These are phyloP conservation scores for Zophobas atratus DNA, from an alignment of 1,140 invertebrate genomes.

Conservation along the genomic window DNA sequence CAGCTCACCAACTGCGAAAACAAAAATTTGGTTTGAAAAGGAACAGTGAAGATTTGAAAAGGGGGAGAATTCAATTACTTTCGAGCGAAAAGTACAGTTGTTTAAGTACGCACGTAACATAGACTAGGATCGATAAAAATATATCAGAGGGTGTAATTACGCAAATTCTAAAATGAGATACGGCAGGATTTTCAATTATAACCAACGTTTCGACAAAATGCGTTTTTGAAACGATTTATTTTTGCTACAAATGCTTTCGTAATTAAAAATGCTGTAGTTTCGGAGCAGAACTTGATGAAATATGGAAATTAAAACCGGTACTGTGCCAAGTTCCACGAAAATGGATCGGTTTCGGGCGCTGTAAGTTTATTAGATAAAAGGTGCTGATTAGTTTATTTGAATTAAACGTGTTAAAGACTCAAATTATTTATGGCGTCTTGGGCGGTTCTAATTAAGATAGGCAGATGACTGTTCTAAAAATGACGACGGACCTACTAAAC, in stretches of 20 bases:
- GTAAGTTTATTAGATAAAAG: neutral
- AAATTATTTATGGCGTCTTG: constrained; percentile 29
- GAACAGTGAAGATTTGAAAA: constrained; percentile 1
- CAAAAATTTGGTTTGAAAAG: neutral
- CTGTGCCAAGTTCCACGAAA: constrained; percentile 17
- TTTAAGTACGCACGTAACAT: constrained; percentile 23
- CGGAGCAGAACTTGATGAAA: constrained; percentile 7
- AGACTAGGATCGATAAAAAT: constrained; percentile 25
- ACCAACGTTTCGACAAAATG: constrained; percentile 7
- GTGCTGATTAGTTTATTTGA: neutral
- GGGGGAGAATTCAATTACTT: constrained; percentile 12
- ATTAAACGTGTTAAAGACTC: constrained; percentile 23
- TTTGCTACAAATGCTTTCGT: constrained; percentile 1
- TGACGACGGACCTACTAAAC: neutral
- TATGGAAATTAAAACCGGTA: constrained; percentile 30
- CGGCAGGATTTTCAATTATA: constrained; percentile 31
- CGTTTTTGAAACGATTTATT: constrained; percentile 24
- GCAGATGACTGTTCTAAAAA: constrained; percentile 5
- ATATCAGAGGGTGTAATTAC: constrained; percentile 41
- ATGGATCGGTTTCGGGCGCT: constrained; percentile 29
- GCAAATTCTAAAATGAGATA: constrained; percentile 33
- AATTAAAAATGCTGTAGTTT: constrained; percentile 37
- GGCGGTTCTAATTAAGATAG: constrained; percentile 24
- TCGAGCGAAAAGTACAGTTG: neutral
- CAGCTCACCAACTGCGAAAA: neutral